These are phyloP conservation scores for Nothobranchius kuhntae DNA, from an alignment of 2,113 vertebrate species.

Conservation along the genomic window DNA sequence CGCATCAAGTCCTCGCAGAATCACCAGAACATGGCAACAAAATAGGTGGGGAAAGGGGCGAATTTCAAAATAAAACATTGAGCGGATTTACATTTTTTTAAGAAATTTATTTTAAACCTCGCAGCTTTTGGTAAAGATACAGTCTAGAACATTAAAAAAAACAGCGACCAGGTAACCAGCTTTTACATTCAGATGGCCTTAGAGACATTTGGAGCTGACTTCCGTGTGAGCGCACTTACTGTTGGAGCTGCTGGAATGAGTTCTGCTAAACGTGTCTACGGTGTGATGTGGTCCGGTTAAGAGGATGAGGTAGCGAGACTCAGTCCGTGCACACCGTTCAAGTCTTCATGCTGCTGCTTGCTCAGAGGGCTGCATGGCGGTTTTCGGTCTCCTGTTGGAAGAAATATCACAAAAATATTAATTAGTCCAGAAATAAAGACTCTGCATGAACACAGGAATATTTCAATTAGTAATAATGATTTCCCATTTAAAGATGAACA, in stretches of 20 bases:
- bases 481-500: no score
- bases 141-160: slow-evolving; percentile 21
- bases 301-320: slow-evolving; percentile 88
- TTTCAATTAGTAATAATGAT: no score
- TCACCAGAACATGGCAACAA: slow-evolving; percentile 48
- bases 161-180: slow-evolving; percentile 40
- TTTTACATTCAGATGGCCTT: slow-evolving; percentile 74
- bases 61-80: slow-evolving; percentile 52
- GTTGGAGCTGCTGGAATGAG: slow-evolving; percentile 73
- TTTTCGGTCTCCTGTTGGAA: slow-evolving; percentile 87
- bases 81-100: slow-evolving; percentile 20
- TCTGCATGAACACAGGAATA: not conserved
- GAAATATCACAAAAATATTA: slow-evolving; percentile 1
- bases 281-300: slow-evolving; percentile 76
- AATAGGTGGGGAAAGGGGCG: slow-evolving; percentile 35
- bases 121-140: slow-evolving; percentile 28
- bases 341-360: slow-evolving; percentile 84
- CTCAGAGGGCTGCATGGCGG: slow-evolving; percentile 79
- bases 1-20: slow-evolving; percentile 65
- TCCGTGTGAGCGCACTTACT: slow-evolving; percentile 75
- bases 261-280: slow-evolving; percentile 63
- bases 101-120: slow-evolving; percentile 32
- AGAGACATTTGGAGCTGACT: slow-evolving; percentile 16
- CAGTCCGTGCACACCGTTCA: slow-evolving; percentile 86
- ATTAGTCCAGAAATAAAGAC: not conserved